These are phyloP conservation scores for Aethes cnicana DNA, from an alignment of 2,888 invertebrate genomes.

Conservation along the genomic window DNA sequence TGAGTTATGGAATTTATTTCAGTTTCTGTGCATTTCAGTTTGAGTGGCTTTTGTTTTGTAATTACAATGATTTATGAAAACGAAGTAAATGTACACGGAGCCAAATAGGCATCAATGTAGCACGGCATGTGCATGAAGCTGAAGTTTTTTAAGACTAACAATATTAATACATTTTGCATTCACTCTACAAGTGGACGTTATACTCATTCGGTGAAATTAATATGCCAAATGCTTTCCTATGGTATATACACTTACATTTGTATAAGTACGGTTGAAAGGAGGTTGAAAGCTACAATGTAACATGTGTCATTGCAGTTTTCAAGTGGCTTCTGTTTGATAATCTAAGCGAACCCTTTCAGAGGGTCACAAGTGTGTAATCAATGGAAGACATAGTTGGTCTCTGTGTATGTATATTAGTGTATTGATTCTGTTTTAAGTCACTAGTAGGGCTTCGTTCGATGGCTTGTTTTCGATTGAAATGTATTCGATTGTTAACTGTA, in stretches of 20 bases:
- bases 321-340: constrained; percentile 76
- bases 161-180: neutral
- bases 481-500: constrained; percentile 14
- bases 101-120: constrained; percentile 18
- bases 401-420: constrained; percentile 45
- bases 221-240: too few relatives aligned
- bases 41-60: constrained; percentile 52
- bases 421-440: constrained; percentile 18
- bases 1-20: constrained; percentile 72
- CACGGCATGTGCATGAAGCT: neutral
- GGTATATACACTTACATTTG: too few relatives aligned
- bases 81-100: constrained; percentile 20
- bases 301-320: constrained; percentile 79
- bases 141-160: constrained; percentile 7
- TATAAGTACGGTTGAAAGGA: neutral
- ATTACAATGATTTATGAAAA: constrained; percentile 37
- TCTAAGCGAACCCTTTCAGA: constrained; percentile 68
- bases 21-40: constrained; percentile 54
- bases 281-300: constrained; percentile 54
- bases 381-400: constrained; percentile 59
- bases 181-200: neutral
- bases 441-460: constrained; percentile 22
- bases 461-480: constrained; percentile 19
- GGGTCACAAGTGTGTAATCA: constrained; percentile 58
- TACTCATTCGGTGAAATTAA: neutral